These are phyloP conservation scores for Eupsilia transversa DNA, from an alignment of 2,888 invertebrate species.

Conservation along the genomic window DNA sequence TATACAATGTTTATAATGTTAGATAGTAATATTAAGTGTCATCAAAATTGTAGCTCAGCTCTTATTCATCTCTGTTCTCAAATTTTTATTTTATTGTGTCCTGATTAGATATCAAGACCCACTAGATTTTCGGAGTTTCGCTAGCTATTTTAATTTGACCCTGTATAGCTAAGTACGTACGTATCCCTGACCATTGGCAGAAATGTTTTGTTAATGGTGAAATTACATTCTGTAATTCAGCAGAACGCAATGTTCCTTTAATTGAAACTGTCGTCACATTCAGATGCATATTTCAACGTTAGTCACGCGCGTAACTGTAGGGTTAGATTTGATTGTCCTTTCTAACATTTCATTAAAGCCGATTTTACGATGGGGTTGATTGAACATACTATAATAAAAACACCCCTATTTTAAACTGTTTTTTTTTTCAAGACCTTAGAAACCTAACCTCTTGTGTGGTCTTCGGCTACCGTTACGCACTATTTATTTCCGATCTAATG, in stretches of 20 bases:
- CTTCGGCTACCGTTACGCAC: constrained; percentile 9
- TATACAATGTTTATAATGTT: neutral
- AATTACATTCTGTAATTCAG: constrained; percentile 38
- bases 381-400: constrained; percentile 30
- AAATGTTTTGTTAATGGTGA: neutral
- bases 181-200: neutral
- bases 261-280: constrained; percentile 53
- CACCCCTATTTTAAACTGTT: constrained; percentile 17
- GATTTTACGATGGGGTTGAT: constrained; percentile 26
- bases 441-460: neutral
- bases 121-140: too few relatives aligned
- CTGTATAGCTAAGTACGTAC: neutral
- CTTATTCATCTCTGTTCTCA: neutral
- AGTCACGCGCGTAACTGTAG: constrained; percentile 50
- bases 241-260: constrained; percentile 38
- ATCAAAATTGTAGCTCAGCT: neutral
- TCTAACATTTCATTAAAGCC: constrained; percentile 37
- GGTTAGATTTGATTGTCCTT: constrained; percentile 44
- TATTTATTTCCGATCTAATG: constrained; percentile 27
- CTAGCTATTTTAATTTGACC: too few relatives aligned
- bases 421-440: neutral
- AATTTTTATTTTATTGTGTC: too few relatives aligned
- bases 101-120: too few relatives aligned
- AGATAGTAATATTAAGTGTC: neutral
- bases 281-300: constrained; percentile 54